phyloP scores from a whole-genome alignment of 2,888 invertebrate genomes.

The Lutraria lutraria region DNA sequence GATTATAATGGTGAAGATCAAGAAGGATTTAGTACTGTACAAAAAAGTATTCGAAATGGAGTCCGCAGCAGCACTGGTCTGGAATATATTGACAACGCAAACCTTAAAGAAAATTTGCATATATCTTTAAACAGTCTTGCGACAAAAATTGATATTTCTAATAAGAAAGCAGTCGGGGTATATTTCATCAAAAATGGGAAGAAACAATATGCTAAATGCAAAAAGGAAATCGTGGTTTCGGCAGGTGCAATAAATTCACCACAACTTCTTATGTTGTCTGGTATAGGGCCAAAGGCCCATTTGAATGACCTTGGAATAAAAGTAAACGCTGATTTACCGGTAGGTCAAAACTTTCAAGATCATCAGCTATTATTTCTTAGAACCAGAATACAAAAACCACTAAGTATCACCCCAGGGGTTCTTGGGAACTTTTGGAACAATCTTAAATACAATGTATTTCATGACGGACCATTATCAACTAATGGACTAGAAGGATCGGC shows the following conservation, averaged over 20 bases:
- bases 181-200: constrained; percentile 26
- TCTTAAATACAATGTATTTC: constrained; percentile 6
- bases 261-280: constrained; percentile 84
- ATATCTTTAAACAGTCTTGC: constrained; percentile 29
- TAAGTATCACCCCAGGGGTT: background rate
- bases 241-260: constrained; percentile 85
- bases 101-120: constrained; percentile 23
- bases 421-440: constrained; percentile 8
- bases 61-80: constrained; percentile 81
- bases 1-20: constrained; percentile 83
- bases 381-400: constrained; percentile 31
- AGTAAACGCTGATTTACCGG: constrained; percentile 80
- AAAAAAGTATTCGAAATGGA: constrained; percentile 69
- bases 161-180: constrained; percentile 35
- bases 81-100: constrained; percentile 28
- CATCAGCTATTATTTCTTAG: constrained; percentile 66
- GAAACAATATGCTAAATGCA: constrained; percentile 37
- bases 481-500: constrained; percentile 36
- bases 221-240: constrained; percentile 80
- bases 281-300: constrained; percentile 84
- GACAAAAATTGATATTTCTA: constrained; percentile 35
- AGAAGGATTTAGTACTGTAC: constrained; percentile 53
- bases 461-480: constrained; percentile 23
- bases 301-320: constrained; percentile 82
- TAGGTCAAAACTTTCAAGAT: constrained; percentile 83